Evolutionary conservation across 2,888 invertebrate species (phyloP).

Genomic region (Neoitamus cyanurus): DNA sequence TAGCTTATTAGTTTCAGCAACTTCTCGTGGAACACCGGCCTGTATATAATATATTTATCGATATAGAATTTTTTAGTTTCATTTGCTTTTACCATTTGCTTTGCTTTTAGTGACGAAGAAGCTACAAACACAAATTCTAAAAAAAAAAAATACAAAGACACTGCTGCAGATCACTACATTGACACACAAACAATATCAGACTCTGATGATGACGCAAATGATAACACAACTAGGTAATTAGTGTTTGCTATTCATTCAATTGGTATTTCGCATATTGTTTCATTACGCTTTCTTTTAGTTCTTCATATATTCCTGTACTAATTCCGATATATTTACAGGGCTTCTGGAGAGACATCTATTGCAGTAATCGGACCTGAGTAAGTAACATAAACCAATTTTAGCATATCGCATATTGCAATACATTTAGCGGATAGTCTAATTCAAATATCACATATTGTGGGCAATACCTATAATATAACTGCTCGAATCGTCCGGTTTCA

Average conservation of each 20-base stretch:
- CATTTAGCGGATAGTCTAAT: too few species aligned
- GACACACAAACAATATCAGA: constrained; percentile 59
- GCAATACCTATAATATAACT: too few species aligned
- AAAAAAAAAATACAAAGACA: constrained; percentile 42
- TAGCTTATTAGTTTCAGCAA: too few species aligned
- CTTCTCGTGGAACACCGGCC: too few species aligned
- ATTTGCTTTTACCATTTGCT: constrained; percentile 46
- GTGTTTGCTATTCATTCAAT: background rate
- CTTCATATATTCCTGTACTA: background rate
- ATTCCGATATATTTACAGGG: background rate
- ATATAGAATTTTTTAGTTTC: constrained; percentile 51
- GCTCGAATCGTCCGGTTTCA: too few species aligned
- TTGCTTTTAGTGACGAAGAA: constrained; percentile 58
- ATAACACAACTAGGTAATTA: constrained; percentile 38
- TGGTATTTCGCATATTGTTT: background rate
- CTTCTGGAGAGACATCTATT: background rate
- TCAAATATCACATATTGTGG: too few species aligned
- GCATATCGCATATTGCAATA: too few species aligned
- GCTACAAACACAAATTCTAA: constrained; percentile 56
- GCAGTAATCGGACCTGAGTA: background rate
- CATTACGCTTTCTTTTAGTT: background rate
- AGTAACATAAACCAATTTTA: too few species aligned
- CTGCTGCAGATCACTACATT: constrained; percentile 51
- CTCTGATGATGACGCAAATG: constrained; percentile 52
- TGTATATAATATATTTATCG: background rate